These are phyloP conservation scores for Dermochelys coriacea DNA, from an alignment of 2,797 vertebrate species.

Conservation along the genomic window DNA sequence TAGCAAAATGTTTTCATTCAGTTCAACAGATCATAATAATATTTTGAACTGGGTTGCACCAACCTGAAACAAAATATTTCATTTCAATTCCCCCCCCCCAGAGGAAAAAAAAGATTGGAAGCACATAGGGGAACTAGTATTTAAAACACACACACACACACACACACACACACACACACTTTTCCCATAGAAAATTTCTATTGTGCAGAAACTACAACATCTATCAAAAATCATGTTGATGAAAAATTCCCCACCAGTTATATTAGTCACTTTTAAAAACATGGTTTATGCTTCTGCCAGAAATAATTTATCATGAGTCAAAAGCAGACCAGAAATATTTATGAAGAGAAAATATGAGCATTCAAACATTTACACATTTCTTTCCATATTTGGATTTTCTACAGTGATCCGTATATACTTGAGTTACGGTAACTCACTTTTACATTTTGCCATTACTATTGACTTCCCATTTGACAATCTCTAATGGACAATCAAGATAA, in stretches of 20 bases:
- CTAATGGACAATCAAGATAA: slow-evolving; percentile 64
- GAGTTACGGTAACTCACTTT: slow-evolving; percentile 30
- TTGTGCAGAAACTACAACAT: fast-evolving
- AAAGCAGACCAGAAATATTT: neutral
- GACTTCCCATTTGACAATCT: slow-evolving; percentile 63
- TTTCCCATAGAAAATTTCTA: neutral
- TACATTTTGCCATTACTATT: slow-evolving; percentile 62
- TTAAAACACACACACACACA: too few species aligned
- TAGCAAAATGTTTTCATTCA: neutral
- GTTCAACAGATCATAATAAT: too few species aligned
- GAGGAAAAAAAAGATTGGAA: too few species aligned
- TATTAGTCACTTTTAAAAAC: neutral
- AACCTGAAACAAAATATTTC: too few species aligned
- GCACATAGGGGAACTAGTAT: neutral
- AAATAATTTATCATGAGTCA: neutral
- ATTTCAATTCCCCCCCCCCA: too few species aligned
- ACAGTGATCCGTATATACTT: slow-evolving; percentile 66
- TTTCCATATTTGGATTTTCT: slow-evolving; percentile 25
- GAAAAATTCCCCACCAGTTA: neutral
- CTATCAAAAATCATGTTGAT: neutral
- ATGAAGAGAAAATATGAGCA: neutral
- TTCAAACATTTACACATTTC: slow-evolving; percentile 16
- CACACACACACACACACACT: too few species aligned
- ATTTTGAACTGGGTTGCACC: too few species aligned
- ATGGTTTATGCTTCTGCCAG: neutral